These are phyloP conservation scores for Drosophila prolongata DNA, from an alignment of 2,888 invertebrate genomes.

Conservation along the genomic window DNA sequence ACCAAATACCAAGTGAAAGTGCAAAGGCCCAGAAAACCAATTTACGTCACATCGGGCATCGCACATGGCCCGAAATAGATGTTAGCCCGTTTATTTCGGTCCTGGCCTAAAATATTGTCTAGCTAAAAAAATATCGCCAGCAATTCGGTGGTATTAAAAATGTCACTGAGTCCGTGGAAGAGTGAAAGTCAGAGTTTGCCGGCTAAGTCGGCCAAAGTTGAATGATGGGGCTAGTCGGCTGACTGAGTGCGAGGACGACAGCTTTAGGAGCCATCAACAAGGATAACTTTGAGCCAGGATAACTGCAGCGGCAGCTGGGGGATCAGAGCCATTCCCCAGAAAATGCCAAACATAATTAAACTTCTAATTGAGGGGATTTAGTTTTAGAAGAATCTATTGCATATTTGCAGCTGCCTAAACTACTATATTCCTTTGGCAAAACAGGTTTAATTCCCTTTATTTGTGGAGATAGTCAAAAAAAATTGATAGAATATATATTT, in stretches of 20 bases:
- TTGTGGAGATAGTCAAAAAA: too few species aligned
- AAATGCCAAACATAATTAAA: conserved; percentile 6
- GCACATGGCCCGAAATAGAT: conserved; percentile 35
- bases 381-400: not conserved
- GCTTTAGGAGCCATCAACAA: conserved; percentile 25
- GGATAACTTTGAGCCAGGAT: conserved; percentile 20
- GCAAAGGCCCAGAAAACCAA: conserved; percentile 23
- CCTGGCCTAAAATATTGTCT: conserved; percentile 19
- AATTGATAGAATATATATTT: too few species aligned
- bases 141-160: conserved; percentile 28
- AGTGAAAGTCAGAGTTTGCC: conserved; percentile 30
- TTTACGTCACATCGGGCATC: conserved; percentile 34
- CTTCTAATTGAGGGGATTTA: conserved; percentile 13
- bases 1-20: conserved; percentile 36
- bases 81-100: conserved; percentile 37
- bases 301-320: conserved; percentile 5
- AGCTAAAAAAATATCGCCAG: not conserved
- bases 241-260: conserved; percentile 1
- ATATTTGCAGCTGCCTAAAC: not conserved
- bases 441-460: too few species aligned
- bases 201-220: conserved; percentile 6
- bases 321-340: not conserved
- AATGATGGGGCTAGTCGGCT: conserved; percentile 12
- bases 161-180: conserved; percentile 23
- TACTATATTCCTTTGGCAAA: too few species aligned